A percentile compares a stretch with the other conserved stretches of the same genome.
These are phyloP conservation scores for Agrilus mali DNA, from an alignment of 2,888 invertebrate genomes.

Conservation along the genomic window DNA sequence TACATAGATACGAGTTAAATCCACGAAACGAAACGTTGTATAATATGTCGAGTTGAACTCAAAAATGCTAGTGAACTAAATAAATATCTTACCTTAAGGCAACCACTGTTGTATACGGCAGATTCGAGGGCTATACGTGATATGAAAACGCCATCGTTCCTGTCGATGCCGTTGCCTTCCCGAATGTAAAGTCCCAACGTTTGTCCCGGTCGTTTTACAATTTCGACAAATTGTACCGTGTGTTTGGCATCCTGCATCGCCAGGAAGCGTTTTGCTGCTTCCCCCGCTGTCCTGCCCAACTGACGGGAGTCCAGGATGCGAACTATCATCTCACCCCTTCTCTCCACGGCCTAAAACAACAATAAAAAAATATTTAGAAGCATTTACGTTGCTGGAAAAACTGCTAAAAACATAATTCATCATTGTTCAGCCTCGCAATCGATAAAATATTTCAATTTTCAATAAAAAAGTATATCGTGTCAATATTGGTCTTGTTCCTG, in stretches of 20 bases:
- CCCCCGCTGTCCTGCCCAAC: conserved; percentile 75
- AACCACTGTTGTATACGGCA: conserved; percentile 94
- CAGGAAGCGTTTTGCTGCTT: conserved; percentile 79
- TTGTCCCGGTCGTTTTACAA: conserved; percentile 97
- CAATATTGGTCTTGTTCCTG: too few species aligned
- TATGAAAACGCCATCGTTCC: conserved; percentile 95
- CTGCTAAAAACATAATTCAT: too few species aligned
- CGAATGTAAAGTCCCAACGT: conserved; percentile 95
- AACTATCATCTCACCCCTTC: conserved; percentile 91
- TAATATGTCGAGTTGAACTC: too few species aligned
- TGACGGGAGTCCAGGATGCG: conserved; percentile 79
- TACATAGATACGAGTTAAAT: too few species aligned
- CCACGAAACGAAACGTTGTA: too few species aligned
- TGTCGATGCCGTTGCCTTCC: conserved; percentile 96
- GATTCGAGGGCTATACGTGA: conserved; percentile 92
- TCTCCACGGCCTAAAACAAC: conserved; percentile 52
- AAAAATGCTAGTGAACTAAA: too few species aligned
- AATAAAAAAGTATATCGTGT: too few species aligned
- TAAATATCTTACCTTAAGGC: conserved; percentile 54
- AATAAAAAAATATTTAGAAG: too few species aligned
- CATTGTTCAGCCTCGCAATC: too few species aligned
- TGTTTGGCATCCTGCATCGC: conserved; percentile 53
- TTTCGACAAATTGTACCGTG: conserved; percentile 86
- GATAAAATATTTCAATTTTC: too few species aligned
- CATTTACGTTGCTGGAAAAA: too few species aligned